A percentile compares a stretch with the other conserved stretches of the same genome.
These are phyloP conservation scores for Oreochromis spilurus DNA, from an alignment of 2,113 vertebrate genomes.

Conservation along the genomic window DNA sequence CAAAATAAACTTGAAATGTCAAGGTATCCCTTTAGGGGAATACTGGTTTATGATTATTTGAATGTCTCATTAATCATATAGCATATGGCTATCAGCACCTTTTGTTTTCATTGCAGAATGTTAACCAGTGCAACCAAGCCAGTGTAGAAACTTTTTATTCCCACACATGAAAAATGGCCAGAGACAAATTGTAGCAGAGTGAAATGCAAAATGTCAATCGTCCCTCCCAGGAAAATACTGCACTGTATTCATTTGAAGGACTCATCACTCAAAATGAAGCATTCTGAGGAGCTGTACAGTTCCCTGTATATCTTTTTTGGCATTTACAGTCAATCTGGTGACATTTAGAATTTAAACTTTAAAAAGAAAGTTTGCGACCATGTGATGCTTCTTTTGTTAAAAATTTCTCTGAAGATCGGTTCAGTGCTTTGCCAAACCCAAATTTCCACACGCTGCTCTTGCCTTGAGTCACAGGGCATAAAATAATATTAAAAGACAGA, in stretches of 20 bases:
- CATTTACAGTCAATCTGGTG: conserved; percentile 4
- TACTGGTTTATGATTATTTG: not conserved
- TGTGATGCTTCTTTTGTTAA: not conserved
- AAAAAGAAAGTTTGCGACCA: not conserved
- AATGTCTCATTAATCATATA: not conserved
- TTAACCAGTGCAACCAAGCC: not conserved
- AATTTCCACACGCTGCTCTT: not conserved
- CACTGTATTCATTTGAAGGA: not conserved
- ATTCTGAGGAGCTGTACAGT: not conserved
- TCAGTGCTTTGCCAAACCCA: not conserved
- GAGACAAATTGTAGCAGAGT: not conserved
- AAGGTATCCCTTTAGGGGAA: not conserved
- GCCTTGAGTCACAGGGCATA: not conserved
- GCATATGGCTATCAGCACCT: not conserved
- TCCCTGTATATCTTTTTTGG: not conserved
- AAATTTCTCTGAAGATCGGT: not conserved
- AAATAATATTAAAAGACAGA: not conserved
- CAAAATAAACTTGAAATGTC: not conserved
- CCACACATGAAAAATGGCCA: not conserved
- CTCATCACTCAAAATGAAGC: conserved; percentile 7
- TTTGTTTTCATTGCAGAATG: not conserved
- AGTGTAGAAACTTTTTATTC: not conserved
- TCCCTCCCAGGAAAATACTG: conserved; percentile 13
- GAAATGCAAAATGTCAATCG: conserved; percentile 30
- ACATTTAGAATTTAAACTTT: not conserved